phyloP scores from a whole-genome alignment of 2,888 invertebrate species.

The Eurytoma californica region DNA sequence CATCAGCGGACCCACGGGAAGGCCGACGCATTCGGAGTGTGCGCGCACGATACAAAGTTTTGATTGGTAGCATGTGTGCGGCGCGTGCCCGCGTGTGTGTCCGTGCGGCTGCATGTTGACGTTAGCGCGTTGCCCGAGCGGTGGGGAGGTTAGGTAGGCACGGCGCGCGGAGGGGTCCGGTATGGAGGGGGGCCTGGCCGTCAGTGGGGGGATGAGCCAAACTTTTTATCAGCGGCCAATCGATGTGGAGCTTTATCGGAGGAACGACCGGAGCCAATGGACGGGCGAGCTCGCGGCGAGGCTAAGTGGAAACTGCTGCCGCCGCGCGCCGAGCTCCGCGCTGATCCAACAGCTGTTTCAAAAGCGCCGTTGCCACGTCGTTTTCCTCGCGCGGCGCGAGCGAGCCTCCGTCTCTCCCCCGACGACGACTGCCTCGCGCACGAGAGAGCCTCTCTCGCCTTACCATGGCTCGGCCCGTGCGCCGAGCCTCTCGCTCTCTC shows the following conservation, averaged over 20 bases:
- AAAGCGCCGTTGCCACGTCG: slow-evolving; percentile 56
- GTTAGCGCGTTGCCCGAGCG: slow-evolving; percentile 2
- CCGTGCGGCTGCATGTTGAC: slow-evolving; percentile 10
- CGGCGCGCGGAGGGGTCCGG: not conserved
- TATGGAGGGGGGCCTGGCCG: slow-evolving; percentile 4
- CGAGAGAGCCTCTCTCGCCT: not conserved
- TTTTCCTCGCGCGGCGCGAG: not conserved
- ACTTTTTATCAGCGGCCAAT: slow-evolving; percentile 55
- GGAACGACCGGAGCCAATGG: slow-evolving; percentile 28
- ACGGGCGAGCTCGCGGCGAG: slow-evolving; percentile 14
- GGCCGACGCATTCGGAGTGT: not conserved
- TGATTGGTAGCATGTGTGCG: not conserved
- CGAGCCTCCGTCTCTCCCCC: not conserved
- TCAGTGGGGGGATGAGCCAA: slow-evolving; percentile 11
- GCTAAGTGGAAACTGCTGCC: slow-evolving; percentile 51
- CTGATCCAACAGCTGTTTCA: slow-evolving; percentile 55
- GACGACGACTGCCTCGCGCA: not conserved
- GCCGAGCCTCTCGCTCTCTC: not conserved
- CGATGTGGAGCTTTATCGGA: slow-evolving; percentile 26
- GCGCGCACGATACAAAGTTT: not conserved
- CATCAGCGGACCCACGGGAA: not conserved
- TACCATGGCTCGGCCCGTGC: not conserved
- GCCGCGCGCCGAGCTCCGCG: slow-evolving; percentile 1
- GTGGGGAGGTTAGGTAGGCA: slow-evolving; percentile 19
- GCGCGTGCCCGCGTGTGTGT: not conserved